A percentile compares a stretch with the other conserved stretches of the same genome.
Conservation (phyloP, 2,888 invertebrate species). For the Arctia plantaginis region DNA sequence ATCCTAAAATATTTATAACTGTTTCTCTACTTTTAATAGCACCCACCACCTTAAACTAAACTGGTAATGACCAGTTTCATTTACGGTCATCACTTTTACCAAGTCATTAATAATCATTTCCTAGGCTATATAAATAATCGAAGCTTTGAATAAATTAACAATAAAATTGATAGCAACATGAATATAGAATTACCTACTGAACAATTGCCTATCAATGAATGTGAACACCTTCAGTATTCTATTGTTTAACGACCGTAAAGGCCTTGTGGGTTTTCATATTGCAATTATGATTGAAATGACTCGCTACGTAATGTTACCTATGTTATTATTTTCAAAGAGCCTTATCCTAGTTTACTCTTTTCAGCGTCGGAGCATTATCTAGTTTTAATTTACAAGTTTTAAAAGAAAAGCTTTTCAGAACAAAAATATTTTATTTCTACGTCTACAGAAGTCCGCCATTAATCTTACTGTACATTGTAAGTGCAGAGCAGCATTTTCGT, state of each 20-base stretch:
- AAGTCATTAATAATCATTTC: too few species aligned
- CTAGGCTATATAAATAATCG: too few species aligned
- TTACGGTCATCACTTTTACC: neutral
- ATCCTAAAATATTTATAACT: neutral
- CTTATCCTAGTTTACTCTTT: neutral
- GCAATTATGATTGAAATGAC: neutral
- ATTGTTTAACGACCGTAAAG: neutral
- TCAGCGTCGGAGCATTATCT: neutral
- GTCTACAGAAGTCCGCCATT: too few species aligned
- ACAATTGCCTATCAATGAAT: neutral
- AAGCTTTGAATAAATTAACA: neutral
- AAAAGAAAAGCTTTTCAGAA: neutral
- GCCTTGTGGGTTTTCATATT: neutral
- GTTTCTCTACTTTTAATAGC: neutral
- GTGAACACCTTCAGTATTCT: neutral
- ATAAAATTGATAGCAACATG: neutral
- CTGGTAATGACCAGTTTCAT: neutral
- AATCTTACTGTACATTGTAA: too few species aligned
- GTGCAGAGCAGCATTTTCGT: neutral
- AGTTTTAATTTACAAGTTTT: neutral
- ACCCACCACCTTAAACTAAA: too few species aligned
- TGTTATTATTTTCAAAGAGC: neutral
- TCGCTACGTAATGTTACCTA: neutral
- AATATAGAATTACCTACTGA: neutral
- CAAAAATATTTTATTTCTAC: neutral